phyloP scores from a whole-genome alignment of 1,140 invertebrate species.

The Atta colombica region DNA sequence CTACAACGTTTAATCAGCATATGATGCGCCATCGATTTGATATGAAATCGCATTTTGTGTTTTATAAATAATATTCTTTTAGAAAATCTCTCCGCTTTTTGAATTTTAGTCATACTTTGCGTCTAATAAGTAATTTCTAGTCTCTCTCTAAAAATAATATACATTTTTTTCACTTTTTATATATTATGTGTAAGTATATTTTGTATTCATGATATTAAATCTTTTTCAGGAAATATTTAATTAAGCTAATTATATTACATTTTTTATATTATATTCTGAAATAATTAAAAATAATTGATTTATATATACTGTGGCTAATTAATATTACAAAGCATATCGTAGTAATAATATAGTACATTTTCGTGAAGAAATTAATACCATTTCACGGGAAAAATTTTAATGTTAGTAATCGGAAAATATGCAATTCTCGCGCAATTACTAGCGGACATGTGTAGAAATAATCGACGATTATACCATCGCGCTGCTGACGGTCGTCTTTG shows the following conservation, averaged over 20 bases:
- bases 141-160: neutral
- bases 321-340: constrained; percentile 19
- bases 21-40: neutral
- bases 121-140: neutral
- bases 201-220: neutral
- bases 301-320: constrained; percentile 1
- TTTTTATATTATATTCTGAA: neutral
- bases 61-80: neutral
- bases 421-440: constrained; percentile 3
- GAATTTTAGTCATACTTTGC: neutral
- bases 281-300: constrained; percentile 4
- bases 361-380: neutral
- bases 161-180: neutral
- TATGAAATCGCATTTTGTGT: neutral
- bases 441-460: neutral
- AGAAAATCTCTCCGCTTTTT: neutral
- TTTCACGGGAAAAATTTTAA: neutral
- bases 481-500: neutral
- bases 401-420: constrained; percentile 6
- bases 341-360: neutral
- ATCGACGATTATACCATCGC: constrained; percentile 16
- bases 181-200: no score
- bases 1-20: constrained; percentile 6
- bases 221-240: neutral
- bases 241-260: neutral